Evolutionary conservation across 2,113 vertebrate genomes (phyloP).

Genomic region (Lepus timidus): DNA sequence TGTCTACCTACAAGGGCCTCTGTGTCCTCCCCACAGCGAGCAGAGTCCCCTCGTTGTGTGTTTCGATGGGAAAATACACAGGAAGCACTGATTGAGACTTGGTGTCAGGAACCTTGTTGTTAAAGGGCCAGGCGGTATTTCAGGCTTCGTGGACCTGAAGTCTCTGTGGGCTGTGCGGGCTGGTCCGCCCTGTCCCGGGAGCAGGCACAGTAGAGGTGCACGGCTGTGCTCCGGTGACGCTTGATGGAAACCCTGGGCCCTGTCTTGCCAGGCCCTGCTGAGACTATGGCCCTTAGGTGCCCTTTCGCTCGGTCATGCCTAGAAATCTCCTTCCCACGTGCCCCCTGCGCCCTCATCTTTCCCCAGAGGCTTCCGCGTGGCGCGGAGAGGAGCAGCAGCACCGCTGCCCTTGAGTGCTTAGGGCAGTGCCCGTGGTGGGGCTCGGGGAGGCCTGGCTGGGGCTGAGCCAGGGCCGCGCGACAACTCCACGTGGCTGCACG

Average conservation of each 20-base stretch:
- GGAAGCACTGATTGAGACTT: background rate
- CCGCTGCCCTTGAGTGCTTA: no score
- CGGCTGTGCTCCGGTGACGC: background rate
- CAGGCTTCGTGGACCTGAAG: background rate
- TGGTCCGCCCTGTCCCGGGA: no score
- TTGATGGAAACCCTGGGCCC: background rate
- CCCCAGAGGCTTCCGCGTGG: background rate
- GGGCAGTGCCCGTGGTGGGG: no score
- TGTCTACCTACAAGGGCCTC: background rate
- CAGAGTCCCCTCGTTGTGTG: rapidly evolving
- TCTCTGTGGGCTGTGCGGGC: no score
- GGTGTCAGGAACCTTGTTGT: background rate
- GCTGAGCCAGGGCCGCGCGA: background rate
- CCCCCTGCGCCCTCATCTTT: background rate
- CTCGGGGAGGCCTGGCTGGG: no score
- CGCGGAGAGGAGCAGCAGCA: no score
- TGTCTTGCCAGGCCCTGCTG: background rate
- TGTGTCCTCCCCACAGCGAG: no score
- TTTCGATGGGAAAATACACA: rapidly evolving
- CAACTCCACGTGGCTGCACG: background rate
- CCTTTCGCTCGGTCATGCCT: background rate
- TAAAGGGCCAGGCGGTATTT: background rate
- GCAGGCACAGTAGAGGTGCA: no score
- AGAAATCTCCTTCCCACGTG: background rate
- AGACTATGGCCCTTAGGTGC: background rate